Conservation (phyloP, 2,888 invertebrate species). For the Toxonevra muliebris region DNA sequence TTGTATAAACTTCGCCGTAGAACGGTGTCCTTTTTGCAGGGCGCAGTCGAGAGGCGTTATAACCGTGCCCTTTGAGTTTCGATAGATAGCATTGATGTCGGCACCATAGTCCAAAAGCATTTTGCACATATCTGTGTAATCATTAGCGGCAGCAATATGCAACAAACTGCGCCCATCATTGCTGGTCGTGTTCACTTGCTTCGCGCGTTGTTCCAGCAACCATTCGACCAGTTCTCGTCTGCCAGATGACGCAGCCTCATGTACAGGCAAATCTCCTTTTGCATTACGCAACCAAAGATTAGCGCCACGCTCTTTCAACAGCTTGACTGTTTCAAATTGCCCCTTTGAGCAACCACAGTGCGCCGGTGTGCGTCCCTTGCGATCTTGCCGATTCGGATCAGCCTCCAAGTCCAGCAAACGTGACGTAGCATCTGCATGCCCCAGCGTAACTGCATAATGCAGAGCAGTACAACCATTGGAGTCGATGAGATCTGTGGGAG, state of each 20-base stretch:
- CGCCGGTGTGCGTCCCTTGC: constrained; percentile 90
- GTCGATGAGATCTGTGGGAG: constrained; percentile 88
- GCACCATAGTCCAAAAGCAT: constrained; percentile 85
- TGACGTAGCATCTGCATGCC: constrained; percentile 93
- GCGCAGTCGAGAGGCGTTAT: constrained; percentile 94
- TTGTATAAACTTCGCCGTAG: constrained; percentile 92
- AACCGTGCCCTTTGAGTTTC: constrained; percentile 83
- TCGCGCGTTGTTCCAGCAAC: constrained; percentile 84
- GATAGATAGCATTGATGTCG: constrained; percentile 83
- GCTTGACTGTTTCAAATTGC: constrained; percentile 85
- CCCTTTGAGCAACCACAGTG: constrained; percentile 97
- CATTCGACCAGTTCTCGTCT: constrained; percentile 88
- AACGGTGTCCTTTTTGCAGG: constrained; percentile 83
- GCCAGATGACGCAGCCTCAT: constrained; percentile 95
- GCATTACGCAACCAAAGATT: constrained; percentile 93
- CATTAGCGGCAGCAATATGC: constrained; percentile 93
- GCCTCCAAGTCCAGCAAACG: constrained; percentile 89
- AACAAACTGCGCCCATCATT: constrained; percentile 92
- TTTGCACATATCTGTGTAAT: constrained; percentile 93
- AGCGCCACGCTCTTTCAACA: constrained; percentile 78
- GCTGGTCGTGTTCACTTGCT: constrained; percentile 86
- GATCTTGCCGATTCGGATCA: constrained; percentile 91
- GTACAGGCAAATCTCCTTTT: constrained; percentile 93
- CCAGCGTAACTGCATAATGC: constrained; percentile 95
- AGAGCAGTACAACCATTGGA: constrained; percentile 95